phyloP scores from a whole-genome alignment of 2,888 invertebrate genomes.

The Phrixothrix hirtus region DNA sequence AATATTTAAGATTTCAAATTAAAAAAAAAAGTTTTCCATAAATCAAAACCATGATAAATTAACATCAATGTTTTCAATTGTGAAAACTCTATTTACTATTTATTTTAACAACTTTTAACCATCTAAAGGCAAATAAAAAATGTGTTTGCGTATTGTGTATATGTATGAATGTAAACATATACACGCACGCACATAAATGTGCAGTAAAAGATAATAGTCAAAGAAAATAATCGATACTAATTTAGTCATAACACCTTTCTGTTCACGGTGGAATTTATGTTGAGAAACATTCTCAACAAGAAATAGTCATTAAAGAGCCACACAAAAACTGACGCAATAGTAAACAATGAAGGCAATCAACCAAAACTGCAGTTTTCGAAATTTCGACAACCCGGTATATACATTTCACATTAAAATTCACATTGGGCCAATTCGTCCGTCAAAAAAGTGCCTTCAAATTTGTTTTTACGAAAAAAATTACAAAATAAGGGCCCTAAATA shows the following conservation, averaged over 20 bases:
- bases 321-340: constrained; percentile 82
- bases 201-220: background rate
- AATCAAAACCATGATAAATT: too few species aligned
- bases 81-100: too few species aligned
- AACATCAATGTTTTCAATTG: too few species aligned
- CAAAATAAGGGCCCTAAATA: constrained; percentile 86
- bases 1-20: too few species aligned
- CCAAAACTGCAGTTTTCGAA: constrained; percentile 44
- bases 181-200: too few species aligned
- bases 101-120: too few species aligned
- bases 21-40: too few species aligned
- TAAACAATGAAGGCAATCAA: constrained; percentile 70
- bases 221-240: constrained; percentile 24
- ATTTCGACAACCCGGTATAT: constrained; percentile 37
- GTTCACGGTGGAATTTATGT: constrained; percentile 41
- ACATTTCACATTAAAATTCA: constrained; percentile 65
- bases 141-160: too few species aligned
- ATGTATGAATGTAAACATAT: too few species aligned
- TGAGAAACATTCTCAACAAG: constrained; percentile 69
- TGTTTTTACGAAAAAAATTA: constrained; percentile 85
- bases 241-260: constrained; percentile 41
- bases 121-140: too few species aligned
- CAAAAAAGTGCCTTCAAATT: constrained; percentile 94
- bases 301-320: constrained; percentile 70
- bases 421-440: constrained; percentile 93